A percentile compares a stretch with the other conserved stretches of the same genome.
phyloP scores from a whole-genome alignment of 2,888 invertebrate species.

The Alentia gelatinosa region DNA sequence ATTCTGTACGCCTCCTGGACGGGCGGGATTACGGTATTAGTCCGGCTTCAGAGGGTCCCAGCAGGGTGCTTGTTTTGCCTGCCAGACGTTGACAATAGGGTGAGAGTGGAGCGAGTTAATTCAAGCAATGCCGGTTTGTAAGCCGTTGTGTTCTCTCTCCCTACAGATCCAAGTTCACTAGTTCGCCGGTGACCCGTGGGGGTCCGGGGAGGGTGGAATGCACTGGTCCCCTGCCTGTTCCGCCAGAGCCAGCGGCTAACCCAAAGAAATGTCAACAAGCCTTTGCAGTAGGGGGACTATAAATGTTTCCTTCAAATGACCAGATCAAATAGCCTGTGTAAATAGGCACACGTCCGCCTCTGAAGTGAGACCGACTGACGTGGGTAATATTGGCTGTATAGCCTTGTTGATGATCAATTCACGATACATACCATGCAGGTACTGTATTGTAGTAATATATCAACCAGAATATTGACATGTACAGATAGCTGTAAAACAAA shows the following conservation, averaged over 20 bases:
- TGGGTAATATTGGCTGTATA: no score
- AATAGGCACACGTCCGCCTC: background rate
- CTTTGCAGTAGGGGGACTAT: background rate
- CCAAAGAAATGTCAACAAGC: background rate
- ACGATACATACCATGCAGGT: no score
- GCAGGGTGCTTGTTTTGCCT: background rate
- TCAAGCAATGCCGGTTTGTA: background rate
- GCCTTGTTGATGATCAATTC: no score
- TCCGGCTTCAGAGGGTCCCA: background rate
- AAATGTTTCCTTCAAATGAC: constrained; percentile 9
- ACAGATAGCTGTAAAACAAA: no score
- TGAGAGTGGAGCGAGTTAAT: constrained; percentile 17
- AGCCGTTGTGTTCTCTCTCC: background rate
- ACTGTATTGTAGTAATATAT: no score
- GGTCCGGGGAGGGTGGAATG: no score
- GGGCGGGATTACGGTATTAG: background rate
- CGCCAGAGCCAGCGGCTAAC: background rate
- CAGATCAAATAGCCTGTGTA: background rate
- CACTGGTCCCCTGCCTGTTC: no score
- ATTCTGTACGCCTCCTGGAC: background rate
- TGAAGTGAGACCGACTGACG: background rate
- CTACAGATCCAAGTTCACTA: no score
- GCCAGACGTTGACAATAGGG: background rate
- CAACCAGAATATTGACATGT: no score
- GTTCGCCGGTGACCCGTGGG: no score